These are phyloP conservation scores for Hylyphantes graminicola DNA, from an alignment of 1,140 invertebrate species.

Conservation along the genomic window DNA sequence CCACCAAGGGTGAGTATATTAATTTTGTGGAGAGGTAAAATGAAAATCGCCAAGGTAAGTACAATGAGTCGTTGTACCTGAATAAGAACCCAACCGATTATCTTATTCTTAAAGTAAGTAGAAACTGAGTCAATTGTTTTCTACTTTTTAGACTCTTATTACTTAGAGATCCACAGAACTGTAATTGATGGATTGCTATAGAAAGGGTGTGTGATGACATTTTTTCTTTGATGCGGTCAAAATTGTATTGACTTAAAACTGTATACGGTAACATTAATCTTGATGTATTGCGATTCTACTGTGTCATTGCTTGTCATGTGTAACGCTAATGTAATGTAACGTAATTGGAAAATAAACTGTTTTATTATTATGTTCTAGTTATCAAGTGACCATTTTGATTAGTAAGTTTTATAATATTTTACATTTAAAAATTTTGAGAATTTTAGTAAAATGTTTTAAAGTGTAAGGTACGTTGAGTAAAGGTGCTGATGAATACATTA, in stretches of 20 bases:
- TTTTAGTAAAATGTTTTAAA: too few relatives aligned
- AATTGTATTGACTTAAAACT: constrained; percentile 50
- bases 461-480: too few relatives aligned
- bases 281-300: constrained; percentile 57
- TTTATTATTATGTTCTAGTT: constrained; percentile 47
- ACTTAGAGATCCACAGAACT: constrained; percentile 31
- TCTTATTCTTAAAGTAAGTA: constrained; percentile 56
- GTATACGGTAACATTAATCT: constrained; percentile 60
- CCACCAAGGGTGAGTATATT: constrained; percentile 20
- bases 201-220: constrained; percentile 22
- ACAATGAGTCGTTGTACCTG: not conserved
- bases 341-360: constrained; percentile 61
- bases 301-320: constrained; percentile 59
- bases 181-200: constrained; percentile 38
- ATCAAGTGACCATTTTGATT: not conserved
- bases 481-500: too few relatives aligned
- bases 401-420: constrained; percentile 14
- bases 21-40: constrained; percentile 30
- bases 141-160: constrained; percentile 43
- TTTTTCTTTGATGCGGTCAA: constrained; percentile 46
- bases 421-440: too few relatives aligned
- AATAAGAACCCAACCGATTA: constrained; percentile 16
- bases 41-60: constrained; percentile 25
- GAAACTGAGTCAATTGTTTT: constrained; percentile 40
- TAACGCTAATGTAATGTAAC: constrained; percentile 57